Percentiles rank a stretch among this genome's conserved stretches.
Evolutionary conservation across 2,888 invertebrate species (phyloP).

Genomic region (Gnatocerus cornutus): DNA sequence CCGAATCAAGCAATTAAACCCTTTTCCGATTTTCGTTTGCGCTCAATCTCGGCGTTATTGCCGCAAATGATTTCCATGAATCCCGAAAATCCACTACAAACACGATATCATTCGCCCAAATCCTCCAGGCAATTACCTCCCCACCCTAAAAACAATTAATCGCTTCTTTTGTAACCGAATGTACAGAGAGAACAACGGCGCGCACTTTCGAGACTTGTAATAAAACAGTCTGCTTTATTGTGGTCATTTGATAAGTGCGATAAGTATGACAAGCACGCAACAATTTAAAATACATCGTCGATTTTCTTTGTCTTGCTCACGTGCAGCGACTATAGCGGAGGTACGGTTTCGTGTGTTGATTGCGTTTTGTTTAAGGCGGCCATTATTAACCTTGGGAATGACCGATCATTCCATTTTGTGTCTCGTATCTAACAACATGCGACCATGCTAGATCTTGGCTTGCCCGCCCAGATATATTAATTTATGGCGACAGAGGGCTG

Average conservation of each 20-base stretch:
- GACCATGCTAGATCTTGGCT: slow-evolving; percentile 48
- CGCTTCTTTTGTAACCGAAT: slow-evolving; percentile 43
- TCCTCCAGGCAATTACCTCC: slow-evolving; percentile 18
- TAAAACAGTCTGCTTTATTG: slow-evolving; percentile 66
- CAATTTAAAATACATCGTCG: slow-evolving; percentile 60
- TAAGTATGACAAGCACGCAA: slow-evolving; percentile 66
- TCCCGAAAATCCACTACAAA: slow-evolving; percentile 30
- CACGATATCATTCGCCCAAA: slow-evolving; percentile 28
- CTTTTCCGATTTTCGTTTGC: slow-evolving; percentile 25
- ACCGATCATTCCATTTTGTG: slow-evolving; percentile 67
- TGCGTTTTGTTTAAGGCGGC: slow-evolving; percentile 63
- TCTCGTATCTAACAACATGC: slow-evolving; percentile 61
- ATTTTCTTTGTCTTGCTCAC: slow-evolving; percentile 46
- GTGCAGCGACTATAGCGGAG: slow-evolving; percentile 30
- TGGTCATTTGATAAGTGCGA: slow-evolving; percentile 67
- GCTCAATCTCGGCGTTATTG: slow-evolving; percentile 22
- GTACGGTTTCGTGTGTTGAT: slow-evolving; percentile 63
- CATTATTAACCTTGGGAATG: slow-evolving; percentile 66
- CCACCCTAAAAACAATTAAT: slow-evolving; percentile 40
- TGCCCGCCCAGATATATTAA: slow-evolving; percentile 36
- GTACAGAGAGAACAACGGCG: slow-evolving; percentile 35
- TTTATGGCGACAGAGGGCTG: slow-evolving; percentile 28
- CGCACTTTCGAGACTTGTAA: slow-evolving; percentile 54
- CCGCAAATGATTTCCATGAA: slow-evolving; percentile 30
- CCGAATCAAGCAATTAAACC: slow-evolving; percentile 32